Evolutionary conservation across 2,888 invertebrate species (phyloP), one percentile per base, ranked within the genome.

Genomic region (Tenthredo livida): DNA sequence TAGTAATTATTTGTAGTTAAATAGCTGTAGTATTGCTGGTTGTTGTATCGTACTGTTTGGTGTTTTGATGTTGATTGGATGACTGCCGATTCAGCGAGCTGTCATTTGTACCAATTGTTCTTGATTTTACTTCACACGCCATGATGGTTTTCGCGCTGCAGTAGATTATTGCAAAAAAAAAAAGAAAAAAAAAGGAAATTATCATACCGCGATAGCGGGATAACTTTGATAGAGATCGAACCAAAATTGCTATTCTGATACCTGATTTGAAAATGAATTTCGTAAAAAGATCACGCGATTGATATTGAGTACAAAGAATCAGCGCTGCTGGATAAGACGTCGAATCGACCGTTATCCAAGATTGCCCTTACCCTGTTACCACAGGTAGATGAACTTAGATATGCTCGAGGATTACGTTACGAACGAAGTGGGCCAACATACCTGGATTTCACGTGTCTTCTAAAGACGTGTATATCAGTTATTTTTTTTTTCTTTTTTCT

Each of bases 11-110:
- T 12, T 54, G 77, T 77, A 77, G 77, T 77, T 77, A 77, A 77
- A 54, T 77, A 77, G 77, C 77, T 77, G 77, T 77, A 77, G 50
- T 65, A 80, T 90, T 90, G 88, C 88, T 85, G 78, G 47, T 85
- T 77, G 75, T 85, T 85, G 88, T 90, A 89, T 90, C 89, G 88
- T 88, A 86, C 86, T 89, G 90, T 90, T 91, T 90, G 88, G 89
- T 91, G 91, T 92, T 92, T 92, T 92, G 90, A 92, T 92, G 92
- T 92, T 92, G 91, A 93, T 92, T 92, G 92, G 91, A 92, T 91
- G 90, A 92, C 91, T 92, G 92, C 90, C 91, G 92, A 92, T 92
- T 91, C 91, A 91, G 91, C 91, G 88, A 88, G 89, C 89, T 91
- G 91, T 92, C 91, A 90, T 91, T 92, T 92, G 90, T 89, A 87